Evolutionary conservation across 2,113 vertebrate genomes (phyloP), one percentile per base, ranked within the genome.

Genomic region (Ornithorhynchus anatinus): DNA sequence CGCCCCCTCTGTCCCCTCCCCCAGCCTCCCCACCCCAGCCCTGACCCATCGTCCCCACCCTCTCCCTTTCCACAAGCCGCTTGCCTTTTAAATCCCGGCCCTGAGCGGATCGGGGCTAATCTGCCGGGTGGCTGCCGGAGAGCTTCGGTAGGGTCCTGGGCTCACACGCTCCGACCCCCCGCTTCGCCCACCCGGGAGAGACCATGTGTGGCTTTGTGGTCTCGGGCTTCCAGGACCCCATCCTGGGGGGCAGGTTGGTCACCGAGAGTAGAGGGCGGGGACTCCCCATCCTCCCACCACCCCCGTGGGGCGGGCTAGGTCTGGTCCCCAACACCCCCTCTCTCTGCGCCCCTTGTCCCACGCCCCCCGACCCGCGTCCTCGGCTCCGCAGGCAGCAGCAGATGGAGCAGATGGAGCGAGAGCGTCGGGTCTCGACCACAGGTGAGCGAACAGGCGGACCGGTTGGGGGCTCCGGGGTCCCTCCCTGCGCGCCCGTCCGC

Each of bases 351-450:
- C 43, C 22, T 25, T 15, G 8, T 25, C 44, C 22, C 44, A n/a
- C 12, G 19, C 9, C 17, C 17, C 25, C 25, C 19, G 22, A 39
- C 19, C 10, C 27, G 14, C 8, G 25, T 35, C 2, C 3, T 29
- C 13, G 3, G 8, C 6, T 14, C n/a, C 8, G 3, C 70, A 90
- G 89, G 77, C 94, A 93, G 17, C 89, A 91, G 65, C 86, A 57
- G 17, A 53, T 35, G 2, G 87, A 87, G 17, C 75, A 79, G 15
- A 2, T 71, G 32, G 92, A 95, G 12, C 76, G 80, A 0, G 94
- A 95, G 16, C 81, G 84, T 45, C 54, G 78, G 4, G 79, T 66
- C 12, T 75, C 86, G 6, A 80, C 71, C 7, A 69, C 90, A 90
- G 90, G 92, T 92, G 39, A 80, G 12, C 32, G 19, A 3, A 6